Base-by-base conservation (phyloP, 1,140 invertebrate species). In the Octopus sinensis region DNA sequence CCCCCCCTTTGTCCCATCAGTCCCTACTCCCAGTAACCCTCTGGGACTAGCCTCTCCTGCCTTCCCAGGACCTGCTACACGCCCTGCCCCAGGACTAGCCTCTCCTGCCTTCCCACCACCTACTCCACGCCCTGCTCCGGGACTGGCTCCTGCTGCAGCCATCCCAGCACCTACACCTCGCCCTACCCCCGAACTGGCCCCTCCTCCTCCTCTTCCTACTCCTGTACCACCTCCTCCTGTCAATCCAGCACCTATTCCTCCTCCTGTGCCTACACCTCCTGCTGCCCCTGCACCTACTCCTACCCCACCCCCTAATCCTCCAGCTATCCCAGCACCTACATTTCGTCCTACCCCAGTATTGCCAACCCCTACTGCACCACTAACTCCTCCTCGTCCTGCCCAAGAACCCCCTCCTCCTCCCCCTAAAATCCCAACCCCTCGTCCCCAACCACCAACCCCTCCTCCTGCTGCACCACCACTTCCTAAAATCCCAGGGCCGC, bases 141-240 rank as follows among this genome's bases (percentile, higher is more conserved):
- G 62, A 43, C 82, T 71, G 10, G 51, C 73, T 53, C 81, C 52
- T 4, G 10, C 79, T 52, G 71, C 54, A 43, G 80, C 53, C 9
- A 30, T 23, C 71, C 82, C 82, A n/a, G 81, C 84, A 12, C 84
- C 53, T 17, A 80, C 82, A 43, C 78, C 73, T 51, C 80, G 51
- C 77, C 77, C 7, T 51, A 68, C 5, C 52, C 80, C 12, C 81
- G n/a, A 54, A 5, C 68, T 53, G 23, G 76, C 53, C 54, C 17
- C 51, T 53, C 79, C 80, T 0, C 80, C 73, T 78, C 78, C 23
- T 23, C 23, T 23, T 23, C 23, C 23, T 23, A 23, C 23, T 23
- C 23, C 23, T 23, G 23, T 23, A 23, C 23, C 23, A 23, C 23
- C 23, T 23, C 23, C 23, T 23, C 23, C 23, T 23, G 23, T 23